Base-by-base conservation (phyloP, 2,113 vertebrate species). In the Lagopus leucura region DNA sequence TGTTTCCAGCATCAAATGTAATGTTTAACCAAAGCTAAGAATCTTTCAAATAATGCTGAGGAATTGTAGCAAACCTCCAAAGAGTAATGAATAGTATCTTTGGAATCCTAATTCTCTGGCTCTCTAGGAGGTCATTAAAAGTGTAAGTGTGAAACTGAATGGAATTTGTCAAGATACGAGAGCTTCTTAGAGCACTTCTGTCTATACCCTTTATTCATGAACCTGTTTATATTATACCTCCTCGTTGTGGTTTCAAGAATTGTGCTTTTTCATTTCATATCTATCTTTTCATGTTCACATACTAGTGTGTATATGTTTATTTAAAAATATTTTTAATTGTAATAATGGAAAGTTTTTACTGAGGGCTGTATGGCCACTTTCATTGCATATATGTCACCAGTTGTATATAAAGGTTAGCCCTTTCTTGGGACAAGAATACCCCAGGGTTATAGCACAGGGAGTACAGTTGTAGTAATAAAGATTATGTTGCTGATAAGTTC, bases 401-500 rank as follows among this genome's bases (percentile, higher is more conserved):
- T 91, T 97, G 96, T 93, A 81, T 24, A 10, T 86, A 91, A 94
- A 96, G 75, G 38, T 95, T 94, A 82, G 91, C 60, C 52, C 36
- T 32, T 95, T 96, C 84, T 93, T 89, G 92, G 61, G 82, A 90
- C 95, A 91, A 91, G 96, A 94, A 94, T 93, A 93, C 90, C 95
- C 70, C 30, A 57, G 89, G 90, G 86, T 95, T 93, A 80, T 72
- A 94, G 75, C 81, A 34, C 48, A 92, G 86, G 81, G 88, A 97
- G 28, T 97, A 94, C 93, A 88, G 94, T 97, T 97, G 92, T 95
- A 96, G 94, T 94, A 97, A 98, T 98, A 97, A 97, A 97, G 92
- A 98, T 98, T 97, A 97, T 97, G 93, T 89, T 95, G 95, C 95
- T 92, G 95, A 84, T 97, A 97, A 97, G 96, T 98, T 98, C 92